Percentiles rank a stretch among this genome's conserved stretches.
Evolutionary conservation across 2,113 vertebrate species (phyloP).

Genomic region (Choloepus hoffmanni): DNA sequence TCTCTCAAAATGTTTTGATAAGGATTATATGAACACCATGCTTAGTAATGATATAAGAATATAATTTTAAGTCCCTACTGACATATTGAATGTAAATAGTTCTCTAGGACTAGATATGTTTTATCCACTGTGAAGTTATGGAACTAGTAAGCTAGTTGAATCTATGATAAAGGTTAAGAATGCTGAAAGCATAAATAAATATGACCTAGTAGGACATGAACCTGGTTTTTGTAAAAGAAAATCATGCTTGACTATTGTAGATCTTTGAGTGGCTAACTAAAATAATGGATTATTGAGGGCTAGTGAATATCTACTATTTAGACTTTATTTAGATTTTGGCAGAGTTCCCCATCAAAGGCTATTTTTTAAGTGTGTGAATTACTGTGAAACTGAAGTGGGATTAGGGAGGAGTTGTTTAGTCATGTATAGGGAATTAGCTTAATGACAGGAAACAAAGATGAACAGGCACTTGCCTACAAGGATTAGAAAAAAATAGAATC

Average conservation of each 20-base stretch:
- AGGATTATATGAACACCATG: not conserved
- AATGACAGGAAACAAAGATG: conserved; percentile 52
- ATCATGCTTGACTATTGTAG: conserved; percentile 21
- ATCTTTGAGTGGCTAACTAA: conserved; percentile 47
- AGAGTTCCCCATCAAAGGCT: conserved; percentile 42
- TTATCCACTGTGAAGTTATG: not conserved
- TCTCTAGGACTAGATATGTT: not conserved
- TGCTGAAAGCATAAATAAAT: conserved; percentile 56
- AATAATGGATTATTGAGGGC: conserved; percentile 38
- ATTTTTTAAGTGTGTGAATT: conserved; percentile 33
- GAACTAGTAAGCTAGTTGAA: not conserved
- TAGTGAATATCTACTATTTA: conserved; percentile 38
- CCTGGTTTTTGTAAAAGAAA: conserved; percentile 53
- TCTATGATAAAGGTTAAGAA: conserved; percentile 18
- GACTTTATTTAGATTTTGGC: conserved; percentile 59
- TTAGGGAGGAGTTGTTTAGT: conserved; percentile 38
- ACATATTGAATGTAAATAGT: conserved; percentile 31
- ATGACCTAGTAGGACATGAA: not conserved
- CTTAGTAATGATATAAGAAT: not conserved
- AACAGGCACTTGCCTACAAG: conserved; percentile 3
- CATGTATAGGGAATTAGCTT: conserved; percentile 12
- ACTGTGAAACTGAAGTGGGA: conserved; percentile 21
- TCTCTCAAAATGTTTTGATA: conserved; percentile 26
- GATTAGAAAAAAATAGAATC: conserved; percentile 46
- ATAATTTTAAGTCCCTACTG: not conserved